Percentiles rank a stretch among this genome's conserved stretches.
Conservation (phyloP, 2,113 vertebrate genomes). For the Protobothrops mucrosquamatus region DNA sequence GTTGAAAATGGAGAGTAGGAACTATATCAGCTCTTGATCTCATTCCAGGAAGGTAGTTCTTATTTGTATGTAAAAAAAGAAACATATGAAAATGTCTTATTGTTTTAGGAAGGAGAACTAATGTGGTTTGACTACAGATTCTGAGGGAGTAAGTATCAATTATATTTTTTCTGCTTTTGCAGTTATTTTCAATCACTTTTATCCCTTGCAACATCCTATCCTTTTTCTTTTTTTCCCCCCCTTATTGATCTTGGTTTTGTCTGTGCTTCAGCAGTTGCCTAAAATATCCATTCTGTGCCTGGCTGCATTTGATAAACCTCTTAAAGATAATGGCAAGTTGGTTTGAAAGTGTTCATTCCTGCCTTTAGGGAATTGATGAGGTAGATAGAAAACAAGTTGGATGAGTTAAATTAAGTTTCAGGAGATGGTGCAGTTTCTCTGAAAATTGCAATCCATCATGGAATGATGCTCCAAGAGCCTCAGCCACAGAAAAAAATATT, state of each 20-base stretch:
- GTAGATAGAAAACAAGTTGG: not conserved
- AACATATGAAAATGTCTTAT: not conserved
- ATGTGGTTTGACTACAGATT: not conserved
- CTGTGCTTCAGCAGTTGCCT: not conserved
- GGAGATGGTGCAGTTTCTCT: not conserved
- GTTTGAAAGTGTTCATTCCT: not conserved
- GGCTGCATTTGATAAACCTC: constrained; percentile 2
- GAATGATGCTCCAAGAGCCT: not conserved
- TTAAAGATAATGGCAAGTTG: not conserved
- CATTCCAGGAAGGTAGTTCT: not conserved
- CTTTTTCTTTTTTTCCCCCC: not conserved
- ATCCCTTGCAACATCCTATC: not conserved
- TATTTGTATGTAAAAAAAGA: not conserved
- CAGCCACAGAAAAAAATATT: not conserved
- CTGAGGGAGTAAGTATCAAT: not conserved
- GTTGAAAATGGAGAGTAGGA: not conserved
- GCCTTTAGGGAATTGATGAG: not conserved
- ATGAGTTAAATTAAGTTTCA: not conserved
- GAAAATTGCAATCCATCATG: not conserved
- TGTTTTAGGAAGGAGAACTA: not conserved
- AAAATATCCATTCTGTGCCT: not conserved
- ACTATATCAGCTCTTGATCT: not conserved
- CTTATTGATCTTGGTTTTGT: not conserved
- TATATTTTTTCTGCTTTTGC: not conserved
- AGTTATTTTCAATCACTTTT: not conserved